Conservation (phyloP, 1,140 invertebrate species). For the Trypoxylus dichotomus region DNA sequence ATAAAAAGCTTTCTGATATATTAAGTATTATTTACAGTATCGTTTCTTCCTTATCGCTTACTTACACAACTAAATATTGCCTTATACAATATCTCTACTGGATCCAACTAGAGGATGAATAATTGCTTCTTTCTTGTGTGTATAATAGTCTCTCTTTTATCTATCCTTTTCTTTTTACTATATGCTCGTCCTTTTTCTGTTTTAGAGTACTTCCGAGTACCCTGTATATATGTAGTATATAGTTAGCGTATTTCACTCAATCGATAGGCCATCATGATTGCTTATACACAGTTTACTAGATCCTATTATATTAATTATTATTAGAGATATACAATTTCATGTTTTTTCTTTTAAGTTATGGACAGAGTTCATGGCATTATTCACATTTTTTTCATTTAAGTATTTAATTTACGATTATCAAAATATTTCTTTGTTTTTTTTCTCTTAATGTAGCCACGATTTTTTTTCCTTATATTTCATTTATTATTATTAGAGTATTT, state of each 20-base stretch:
- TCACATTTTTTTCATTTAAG: slow-evolving; percentile 34
- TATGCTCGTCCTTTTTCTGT: slow-evolving; percentile 16
- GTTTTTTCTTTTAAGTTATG: slow-evolving; percentile 33
- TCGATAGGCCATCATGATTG: slow-evolving; percentile 43
- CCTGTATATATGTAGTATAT: slow-evolving; percentile 43
- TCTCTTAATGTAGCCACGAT: slow-evolving; percentile 38
- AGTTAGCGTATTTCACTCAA: slow-evolving; percentile 21
- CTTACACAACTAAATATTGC: slow-evolving; percentile 40
- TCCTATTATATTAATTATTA: background rate
- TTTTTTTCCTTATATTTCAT: background rate
- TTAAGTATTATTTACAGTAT: slow-evolving; percentile 32
- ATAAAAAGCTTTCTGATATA: slow-evolving; percentile 51
- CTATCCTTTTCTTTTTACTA: slow-evolving; percentile 9
- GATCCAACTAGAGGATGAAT: background rate
- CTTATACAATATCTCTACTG: slow-evolving; percentile 33
- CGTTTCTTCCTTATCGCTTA: background rate
- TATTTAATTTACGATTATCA: slow-evolving; percentile 37
- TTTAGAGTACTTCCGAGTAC: slow-evolving; percentile 42
- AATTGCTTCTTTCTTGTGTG: background rate
- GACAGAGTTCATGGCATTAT: slow-evolving; percentile 45
- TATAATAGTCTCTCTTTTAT: background rate
- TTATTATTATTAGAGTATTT: background rate
- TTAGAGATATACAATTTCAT: slow-evolving; percentile 37
- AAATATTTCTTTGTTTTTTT: slow-evolving; percentile 36
- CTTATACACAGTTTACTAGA: slow-evolving; percentile 43